These are phyloP conservation scores for Lycodopsis pacificus DNA, from an alignment of 2,797 vertebrate species.

Conservation along the genomic window DNA sequence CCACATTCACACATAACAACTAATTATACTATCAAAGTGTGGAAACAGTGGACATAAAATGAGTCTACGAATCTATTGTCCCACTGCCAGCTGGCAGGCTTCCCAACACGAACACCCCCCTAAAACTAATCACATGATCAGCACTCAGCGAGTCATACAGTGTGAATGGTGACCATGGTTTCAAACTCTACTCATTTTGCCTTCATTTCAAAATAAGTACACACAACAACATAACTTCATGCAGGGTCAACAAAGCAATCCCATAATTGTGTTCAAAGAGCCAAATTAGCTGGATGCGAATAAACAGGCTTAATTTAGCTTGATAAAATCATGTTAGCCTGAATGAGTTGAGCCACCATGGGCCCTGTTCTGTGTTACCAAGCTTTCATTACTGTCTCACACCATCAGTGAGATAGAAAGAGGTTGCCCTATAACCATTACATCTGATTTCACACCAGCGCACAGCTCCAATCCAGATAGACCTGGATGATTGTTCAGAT, in stretches of 20 bases:
- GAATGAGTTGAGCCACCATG: neutral
- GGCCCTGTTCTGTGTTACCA: conserved; percentile 3
- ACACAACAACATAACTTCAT: neutral
- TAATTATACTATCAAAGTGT: neutral
- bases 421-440: conserved; percentile 35
- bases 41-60: neutral
- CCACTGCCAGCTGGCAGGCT: neutral
- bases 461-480: conserved; percentile 42
- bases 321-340: neutral
- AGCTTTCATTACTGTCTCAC: conserved; percentile 16
- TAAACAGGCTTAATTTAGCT: conserved; percentile 6
- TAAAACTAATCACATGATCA: neutral
- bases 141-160: neutral
- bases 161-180: neutral
- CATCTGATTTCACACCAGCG: conserved; percentile 52
- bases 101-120: neutral
- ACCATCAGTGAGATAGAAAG: conserved; percentile 15
- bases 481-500: conserved; percentile 42
- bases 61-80: neutral
- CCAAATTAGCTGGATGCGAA: neutral
- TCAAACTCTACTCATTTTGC: neutral
- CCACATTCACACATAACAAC: neutral
- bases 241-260: neutral
- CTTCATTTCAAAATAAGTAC: neutral
- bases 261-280: neutral